Evolutionary conservation across 2,797 vertebrate genomes (phyloP).

Genomic region (Pogoniulus pusillus): DNA sequence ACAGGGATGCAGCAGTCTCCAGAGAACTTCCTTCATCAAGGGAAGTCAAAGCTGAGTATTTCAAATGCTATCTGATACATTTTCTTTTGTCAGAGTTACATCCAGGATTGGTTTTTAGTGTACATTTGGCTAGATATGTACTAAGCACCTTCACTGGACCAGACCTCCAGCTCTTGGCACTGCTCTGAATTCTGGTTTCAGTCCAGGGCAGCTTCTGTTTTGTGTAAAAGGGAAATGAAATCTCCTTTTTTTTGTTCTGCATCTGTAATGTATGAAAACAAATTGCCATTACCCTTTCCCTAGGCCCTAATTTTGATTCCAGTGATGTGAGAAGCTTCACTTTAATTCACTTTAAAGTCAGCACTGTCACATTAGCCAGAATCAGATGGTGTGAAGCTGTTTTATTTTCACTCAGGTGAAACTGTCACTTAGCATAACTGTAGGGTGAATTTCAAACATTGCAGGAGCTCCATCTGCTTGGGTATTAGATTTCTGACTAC

Average conservation of each 20-base stretch:
- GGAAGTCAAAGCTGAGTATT: not conserved
- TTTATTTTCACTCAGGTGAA: not conserved
- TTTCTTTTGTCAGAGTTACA: not conserved
- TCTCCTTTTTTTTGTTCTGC: not conserved
- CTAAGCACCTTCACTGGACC: not conserved
- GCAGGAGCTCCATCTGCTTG: not conserved
- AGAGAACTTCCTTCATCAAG: not conserved
- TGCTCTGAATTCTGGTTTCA: not conserved
- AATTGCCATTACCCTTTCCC: not conserved
- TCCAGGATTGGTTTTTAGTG: not conserved
- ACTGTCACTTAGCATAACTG: not conserved
- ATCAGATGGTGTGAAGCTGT: not conserved
- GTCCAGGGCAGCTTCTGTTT: not conserved
- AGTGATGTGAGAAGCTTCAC: not conserved
- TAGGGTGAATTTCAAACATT: not conserved
- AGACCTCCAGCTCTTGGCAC: not conserved
- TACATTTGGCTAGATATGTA: rapidly evolving
- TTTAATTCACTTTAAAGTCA: not conserved
- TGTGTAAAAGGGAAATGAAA: not conserved
- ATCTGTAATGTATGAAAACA: not conserved
- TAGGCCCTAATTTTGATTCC: not conserved
- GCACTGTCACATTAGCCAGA: not conserved
- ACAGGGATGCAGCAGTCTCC: no score
- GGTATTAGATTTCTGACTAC: not conserved
- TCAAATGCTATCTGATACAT: not conserved